Conservation (phyloP, 2,113 vertebrate genomes). For the Ptychochromis oligacanthus region DNA sequence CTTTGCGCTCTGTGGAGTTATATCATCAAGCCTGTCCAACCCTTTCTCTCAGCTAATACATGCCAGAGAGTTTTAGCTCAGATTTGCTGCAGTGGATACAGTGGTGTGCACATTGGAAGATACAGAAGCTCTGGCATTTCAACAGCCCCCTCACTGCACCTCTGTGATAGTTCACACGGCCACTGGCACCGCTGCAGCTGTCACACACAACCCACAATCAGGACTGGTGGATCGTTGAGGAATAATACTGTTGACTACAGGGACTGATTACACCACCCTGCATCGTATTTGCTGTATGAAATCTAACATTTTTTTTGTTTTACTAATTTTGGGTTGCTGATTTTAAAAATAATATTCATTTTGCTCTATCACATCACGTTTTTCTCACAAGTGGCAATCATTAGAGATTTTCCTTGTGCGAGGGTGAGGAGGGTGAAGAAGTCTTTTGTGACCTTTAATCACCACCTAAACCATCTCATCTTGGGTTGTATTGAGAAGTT, state of each 20-base stretch:
- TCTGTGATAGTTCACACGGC: conserved; percentile 49
- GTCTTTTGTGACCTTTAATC: too few species aligned
- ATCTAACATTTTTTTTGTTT: too few species aligned
- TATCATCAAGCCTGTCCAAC: conserved; percentile 57
- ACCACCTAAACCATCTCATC: too few species aligned
- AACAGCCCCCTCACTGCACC: conserved; percentile 36
- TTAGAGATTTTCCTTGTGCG: too few species aligned
- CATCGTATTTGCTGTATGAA: too few species aligned
- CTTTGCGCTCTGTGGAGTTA: conserved; percentile 44
- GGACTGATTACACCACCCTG: conserved; percentile 17
- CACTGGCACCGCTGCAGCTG: conserved; percentile 55
- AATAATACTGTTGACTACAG: conserved; percentile 17
- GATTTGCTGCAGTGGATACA: conserved; percentile 44
- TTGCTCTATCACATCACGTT: too few species aligned
- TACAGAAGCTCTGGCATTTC: conserved; percentile 67
- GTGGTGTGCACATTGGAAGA: conserved; percentile 19
- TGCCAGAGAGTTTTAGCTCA: conserved; percentile 60
- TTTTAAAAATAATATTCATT: too few species aligned
- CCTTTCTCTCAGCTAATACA: conserved; percentile 53
- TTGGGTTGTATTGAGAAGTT: too few species aligned
- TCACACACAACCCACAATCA: conserved; percentile 38
- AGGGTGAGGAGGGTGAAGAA: too few species aligned
- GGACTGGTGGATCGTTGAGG: conserved; percentile 5
- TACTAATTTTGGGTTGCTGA: too few species aligned
- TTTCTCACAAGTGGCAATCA: too few species aligned